A percentile compares a stretch with the other conserved stretches of the same genome.
Evolutionary conservation across 2,888 invertebrate genomes (phyloP).

Genomic region (Spodoptera picta): DNA sequence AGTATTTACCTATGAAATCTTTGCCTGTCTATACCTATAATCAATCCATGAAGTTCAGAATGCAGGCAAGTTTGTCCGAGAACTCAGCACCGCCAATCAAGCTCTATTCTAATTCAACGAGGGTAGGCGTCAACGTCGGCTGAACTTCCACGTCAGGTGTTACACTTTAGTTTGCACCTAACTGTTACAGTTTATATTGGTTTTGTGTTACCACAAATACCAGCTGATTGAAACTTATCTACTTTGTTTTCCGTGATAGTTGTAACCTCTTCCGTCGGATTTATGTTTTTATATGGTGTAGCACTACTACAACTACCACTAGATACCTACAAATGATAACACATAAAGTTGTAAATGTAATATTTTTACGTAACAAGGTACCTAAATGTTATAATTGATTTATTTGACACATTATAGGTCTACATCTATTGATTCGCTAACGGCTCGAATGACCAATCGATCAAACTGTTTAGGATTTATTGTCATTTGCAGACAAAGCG

Average conservation of each 20-base stretch:
- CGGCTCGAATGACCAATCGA: conserved; percentile 18
- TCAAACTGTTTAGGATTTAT: conserved; percentile 34
- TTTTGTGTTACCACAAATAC: conserved; percentile 43
- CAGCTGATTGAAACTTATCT: conserved; percentile 7
- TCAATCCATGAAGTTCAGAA: conserved; percentile 50
- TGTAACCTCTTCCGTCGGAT: conserved; percentile 7
- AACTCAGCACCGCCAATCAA: conserved; percentile 61
- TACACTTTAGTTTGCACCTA: conserved; percentile 51
- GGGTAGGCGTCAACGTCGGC: conserved; percentile 45
- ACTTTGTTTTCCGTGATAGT: conserved; percentile 16
- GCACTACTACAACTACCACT: no score
- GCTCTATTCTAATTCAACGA: conserved; percentile 61
- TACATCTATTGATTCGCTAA: conserved; percentile 25
- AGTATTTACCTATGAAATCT: conserved; percentile 12
- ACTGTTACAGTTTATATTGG: conserved; percentile 55
- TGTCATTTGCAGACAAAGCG: conserved; percentile 7
- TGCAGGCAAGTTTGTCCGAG: conserved; percentile 49
- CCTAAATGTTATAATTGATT: conserved; percentile 1
- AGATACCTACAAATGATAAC: no score
- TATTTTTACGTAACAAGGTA: background rate
- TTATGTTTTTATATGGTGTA: background rate
- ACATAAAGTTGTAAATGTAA: no score
- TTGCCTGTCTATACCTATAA: conserved; percentile 29
- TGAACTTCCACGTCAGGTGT: conserved; percentile 55
- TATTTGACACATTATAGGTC: conserved; percentile 18